Evolutionary conservation across 2,888 invertebrate genomes (phyloP).

Genomic region (Orchesella flavescens): DNA sequence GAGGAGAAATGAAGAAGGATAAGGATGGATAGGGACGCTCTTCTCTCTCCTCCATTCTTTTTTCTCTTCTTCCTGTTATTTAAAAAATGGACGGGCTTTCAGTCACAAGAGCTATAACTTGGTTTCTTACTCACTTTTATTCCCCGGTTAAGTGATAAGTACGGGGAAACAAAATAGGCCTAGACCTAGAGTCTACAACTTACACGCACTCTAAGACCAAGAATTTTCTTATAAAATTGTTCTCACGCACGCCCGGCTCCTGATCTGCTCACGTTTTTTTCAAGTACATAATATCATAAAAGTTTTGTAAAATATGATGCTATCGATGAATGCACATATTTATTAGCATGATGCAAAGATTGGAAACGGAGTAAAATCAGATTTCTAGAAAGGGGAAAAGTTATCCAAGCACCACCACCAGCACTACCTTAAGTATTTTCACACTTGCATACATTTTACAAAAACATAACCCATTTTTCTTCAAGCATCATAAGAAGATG

Average conservation of each 20-base stretch:
- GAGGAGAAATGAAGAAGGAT: conserved; percentile 1
- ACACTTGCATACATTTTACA: background rate
- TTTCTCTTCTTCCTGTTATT: background rate
- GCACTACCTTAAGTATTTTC: background rate
- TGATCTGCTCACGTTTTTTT: too few species aligned
- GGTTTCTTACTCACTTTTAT: background rate
- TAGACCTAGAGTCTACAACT: too few species aligned
- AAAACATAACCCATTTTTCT: background rate
- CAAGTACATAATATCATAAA: too few species aligned
- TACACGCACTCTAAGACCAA: background rate
- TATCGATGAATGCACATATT: too few species aligned
- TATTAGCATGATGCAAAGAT: too few species aligned
- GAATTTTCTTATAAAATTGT: background rate
- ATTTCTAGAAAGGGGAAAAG: too few species aligned
- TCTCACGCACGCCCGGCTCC: background rate
- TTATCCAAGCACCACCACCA: too few species aligned
- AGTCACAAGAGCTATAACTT: conserved; percentile 1
- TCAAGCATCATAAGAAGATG: background rate
- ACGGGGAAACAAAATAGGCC: background rate
- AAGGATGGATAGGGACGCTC: conserved; percentile 8
- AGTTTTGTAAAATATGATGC: too few species aligned
- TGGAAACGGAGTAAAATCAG: too few species aligned
- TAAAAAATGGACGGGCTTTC: background rate
- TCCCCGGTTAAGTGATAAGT: background rate
- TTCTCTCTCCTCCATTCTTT: too few species aligned